Evolutionary conservation across 2,113 vertebrate genomes (phyloP), one percentile per base, ranked within the genome.

Genomic region (Numida meleagris): DNA sequence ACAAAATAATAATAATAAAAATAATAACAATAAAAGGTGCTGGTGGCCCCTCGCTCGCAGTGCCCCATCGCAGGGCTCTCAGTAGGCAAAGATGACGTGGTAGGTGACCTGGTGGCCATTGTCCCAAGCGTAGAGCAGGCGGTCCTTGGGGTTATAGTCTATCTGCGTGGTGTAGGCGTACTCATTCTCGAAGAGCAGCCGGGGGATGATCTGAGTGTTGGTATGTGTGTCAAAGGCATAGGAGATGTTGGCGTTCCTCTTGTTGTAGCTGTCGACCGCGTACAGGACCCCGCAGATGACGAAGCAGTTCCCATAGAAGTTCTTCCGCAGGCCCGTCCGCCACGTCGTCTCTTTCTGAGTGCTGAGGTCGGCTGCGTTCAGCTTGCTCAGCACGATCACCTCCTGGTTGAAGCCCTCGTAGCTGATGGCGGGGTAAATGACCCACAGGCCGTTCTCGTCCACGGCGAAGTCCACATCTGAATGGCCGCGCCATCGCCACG

Each of bases 161-260:
- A 99, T 98, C 97, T 99, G 99, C 1, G 99, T 99, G 80, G 98
- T 99, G 90, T 99, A 98, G 63, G 98, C 98, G 1, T 99, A 99
- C 93, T 99, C 98, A 3, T 99, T 99, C 96, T 98, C 98, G 62
- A 99, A 99, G 40, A 99, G 99, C 96, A 99, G 98, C 80, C 99
- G 98, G 45, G 99, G 99, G 84, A 98, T 97, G 94, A 99, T 99
- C 96, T 99, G 99, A 1, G 99, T 99, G 97, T 99, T 99, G 94
- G 99, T 99, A 98, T 99, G 99, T 0, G 99, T 99, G 97, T 99
- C 99, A 2, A 99, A 99, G 93, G 99, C 99, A 0, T 99, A 99
- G 42, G 99, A 98, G 97, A 99, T 98, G 94, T 98, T 99, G 95
- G 99, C 99, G 0, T 99, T 98, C 72, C 95, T 98, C 91, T 98